These are phyloP conservation scores for Ibidorhyncha struthersii DNA, from an alignment of 2,113 vertebrate genomes.

Conservation along the genomic window DNA sequence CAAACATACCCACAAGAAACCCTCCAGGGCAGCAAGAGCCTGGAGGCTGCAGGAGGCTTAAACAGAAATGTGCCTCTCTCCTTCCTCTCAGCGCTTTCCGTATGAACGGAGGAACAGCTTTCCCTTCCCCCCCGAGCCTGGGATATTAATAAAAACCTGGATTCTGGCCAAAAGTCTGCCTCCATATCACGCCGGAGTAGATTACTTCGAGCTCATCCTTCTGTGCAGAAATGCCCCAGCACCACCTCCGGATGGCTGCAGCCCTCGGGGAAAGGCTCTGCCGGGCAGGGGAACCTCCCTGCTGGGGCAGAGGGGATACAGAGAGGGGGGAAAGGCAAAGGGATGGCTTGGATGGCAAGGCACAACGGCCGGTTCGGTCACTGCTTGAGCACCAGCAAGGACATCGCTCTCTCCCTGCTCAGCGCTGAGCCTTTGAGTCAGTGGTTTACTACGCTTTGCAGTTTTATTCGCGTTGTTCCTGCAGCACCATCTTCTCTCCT, in stretches of 20 bases:
- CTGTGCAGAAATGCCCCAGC: background rate
- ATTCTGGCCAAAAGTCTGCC: background rate
- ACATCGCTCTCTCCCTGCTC: background rate
- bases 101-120: background rate
- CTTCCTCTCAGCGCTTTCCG: background rate
- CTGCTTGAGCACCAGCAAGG: background rate
- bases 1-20: background rate
- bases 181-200: background rate
- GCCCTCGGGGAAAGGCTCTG: background rate
- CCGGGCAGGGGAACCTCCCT: background rate
- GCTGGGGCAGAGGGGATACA: background rate
- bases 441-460: background rate
- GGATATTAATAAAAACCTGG: constrained; percentile 27
- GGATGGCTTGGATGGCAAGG: background rate
- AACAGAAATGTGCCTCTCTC: background rate
- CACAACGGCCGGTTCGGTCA: accelerated
- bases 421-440: background rate
- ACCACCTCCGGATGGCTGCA: background rate
- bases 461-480: background rate
- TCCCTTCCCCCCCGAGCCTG: background rate
- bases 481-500: background rate
- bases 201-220: background rate
- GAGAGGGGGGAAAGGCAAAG: background rate
- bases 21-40: background rate
- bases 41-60: background rate